Evolutionary conservation across 30 jellyfish, hydroid and myxozoan genomes (phyloP), one percentile per base, ranked within the genome.

Genomic region (Kudoa iwatai): DNA sequence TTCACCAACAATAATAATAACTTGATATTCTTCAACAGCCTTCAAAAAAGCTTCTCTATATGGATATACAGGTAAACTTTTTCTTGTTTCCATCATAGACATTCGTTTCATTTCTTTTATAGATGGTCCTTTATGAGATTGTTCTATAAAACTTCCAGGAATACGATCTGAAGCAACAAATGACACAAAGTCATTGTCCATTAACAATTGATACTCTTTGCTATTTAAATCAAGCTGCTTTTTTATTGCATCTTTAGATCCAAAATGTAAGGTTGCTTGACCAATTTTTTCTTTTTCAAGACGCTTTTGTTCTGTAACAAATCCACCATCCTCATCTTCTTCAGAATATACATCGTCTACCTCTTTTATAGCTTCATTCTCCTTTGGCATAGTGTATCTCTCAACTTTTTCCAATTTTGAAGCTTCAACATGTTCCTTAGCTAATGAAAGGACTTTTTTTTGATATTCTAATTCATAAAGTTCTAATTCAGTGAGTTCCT

Each of bases 81-180:
- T 65, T 22, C 98, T 47, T 31, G 83, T 57, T 41, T 79, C 98
- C 23, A 40, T 49, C 33, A 79, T 63, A 19, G 84, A 28, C 23
- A 53, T 18, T 43, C 43, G 53, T 50, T 59, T 53, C 45, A 28
- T 57, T 24, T 79, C 83, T 41, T 32, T 34, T 39, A 42, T 67
- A n/a, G 82, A 35, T 1, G 30, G 46, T 4, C 36, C 58, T 3
- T 40, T 54, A 33, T 45, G 52, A 2, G 47, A 50, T 28, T 46
- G 48, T n/a, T n/a, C n/a, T n/a, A n/a, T n/a, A n/a, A n/a, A n/a
- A 39, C 85, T 79, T 18, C 98, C 98, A 7, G 98, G 81, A 65
- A 79, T 62, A 34, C 52, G 55, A 20, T 79, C 98, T 6, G 98
- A 87, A 88, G 62, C 62, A n/a, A 79, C 85, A 46, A 79, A 79